phyloP scores from a whole-genome alignment of 2,888 invertebrate genomes.

The Acanthococcus lagerstroemiae region DNA sequence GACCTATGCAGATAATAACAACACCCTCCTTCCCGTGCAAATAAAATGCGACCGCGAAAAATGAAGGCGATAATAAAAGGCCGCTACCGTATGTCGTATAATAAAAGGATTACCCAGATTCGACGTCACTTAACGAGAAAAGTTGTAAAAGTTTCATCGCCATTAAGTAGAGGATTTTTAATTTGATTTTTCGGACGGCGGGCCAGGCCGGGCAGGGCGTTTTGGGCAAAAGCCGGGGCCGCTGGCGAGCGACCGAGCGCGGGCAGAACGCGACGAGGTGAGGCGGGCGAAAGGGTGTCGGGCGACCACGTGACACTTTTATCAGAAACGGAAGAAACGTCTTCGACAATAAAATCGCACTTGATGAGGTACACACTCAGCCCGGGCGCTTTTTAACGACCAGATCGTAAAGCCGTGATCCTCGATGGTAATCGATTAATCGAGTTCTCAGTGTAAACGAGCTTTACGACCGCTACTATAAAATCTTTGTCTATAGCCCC shows the following conservation, averaged over 20 bases:
- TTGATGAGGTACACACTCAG: not conserved
- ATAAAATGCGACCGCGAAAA: too few relatives aligned
- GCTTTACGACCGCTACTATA: conserved; percentile 29
- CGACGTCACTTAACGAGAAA: conserved; percentile 24
- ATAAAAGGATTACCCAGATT: conserved; percentile 24
- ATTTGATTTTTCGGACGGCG: conserved; percentile 17
- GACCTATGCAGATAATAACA: too few relatives aligned
- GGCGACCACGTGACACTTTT: conserved; percentile 13
- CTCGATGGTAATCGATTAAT: conserved; percentile 30
- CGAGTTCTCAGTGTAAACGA: conserved; percentile 30
- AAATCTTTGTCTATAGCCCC: conserved; percentile 22
- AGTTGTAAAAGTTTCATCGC: conserved; percentile 29
- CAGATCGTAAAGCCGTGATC: conserved; percentile 24
- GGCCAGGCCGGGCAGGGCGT: not conserved
- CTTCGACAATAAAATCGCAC: conserved; percentile 14
- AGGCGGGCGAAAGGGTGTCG: not conserved
- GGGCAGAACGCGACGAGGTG: not conserved
- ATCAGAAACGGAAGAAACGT: conserved; percentile 5
- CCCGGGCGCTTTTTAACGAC: conserved; percentile 19
- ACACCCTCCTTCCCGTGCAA: too few relatives aligned
- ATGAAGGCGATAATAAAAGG: conserved; percentile 8
- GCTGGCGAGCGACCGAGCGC: not conserved
- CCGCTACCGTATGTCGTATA: conserved; percentile 27
- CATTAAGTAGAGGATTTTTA: conserved; percentile 19
- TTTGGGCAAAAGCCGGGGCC: not conserved